Percentiles rank a stretch among this genome's conserved stretches.
Conservation (phyloP, 2,797 vertebrate species). For the Pseudomugil tenellus region DNA sequence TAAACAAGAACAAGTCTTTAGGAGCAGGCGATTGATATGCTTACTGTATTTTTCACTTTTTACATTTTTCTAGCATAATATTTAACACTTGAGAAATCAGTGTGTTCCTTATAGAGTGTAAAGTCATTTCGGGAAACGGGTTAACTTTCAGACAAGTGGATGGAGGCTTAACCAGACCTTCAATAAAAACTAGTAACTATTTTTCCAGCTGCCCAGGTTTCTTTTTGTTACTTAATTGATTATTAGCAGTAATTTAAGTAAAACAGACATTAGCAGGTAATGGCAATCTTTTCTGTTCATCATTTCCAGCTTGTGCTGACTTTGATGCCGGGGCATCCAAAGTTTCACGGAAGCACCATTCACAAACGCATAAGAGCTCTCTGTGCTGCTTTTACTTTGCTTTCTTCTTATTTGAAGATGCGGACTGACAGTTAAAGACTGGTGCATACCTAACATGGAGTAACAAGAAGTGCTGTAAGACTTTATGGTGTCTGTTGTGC, state of each 20-base stretch:
- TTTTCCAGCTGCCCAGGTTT: background rate
- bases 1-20: background rate
- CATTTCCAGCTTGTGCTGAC: slow-evolving; percentile 28
- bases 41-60: background rate
- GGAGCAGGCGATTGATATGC: background rate
- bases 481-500: slow-evolving; percentile 12
- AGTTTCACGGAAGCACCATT: slow-evolving; percentile 23
- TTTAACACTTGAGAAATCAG: background rate
- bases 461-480: slow-evolving; percentile 7
- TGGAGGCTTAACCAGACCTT: background rate
- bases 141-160: background rate
- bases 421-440: slow-evolving; percentile 40
- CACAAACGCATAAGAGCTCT: slow-evolving; percentile 16
- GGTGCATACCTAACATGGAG: slow-evolving; percentile 41
- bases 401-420: slow-evolving; percentile 24
- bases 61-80: background rate
- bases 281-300: slow-evolving; percentile 8
- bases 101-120: background rate
- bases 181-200: background rate
- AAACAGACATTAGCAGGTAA: background rate
- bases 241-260: background rate
- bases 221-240: background rate
- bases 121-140: background rate
- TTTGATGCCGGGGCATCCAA: slow-evolving; percentile 20
- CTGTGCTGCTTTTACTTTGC: background rate